Evolutionary conservation across 2,797 vertebrate genomes (phyloP).

Genomic region (Pangasius sanitwongsei): DNA sequence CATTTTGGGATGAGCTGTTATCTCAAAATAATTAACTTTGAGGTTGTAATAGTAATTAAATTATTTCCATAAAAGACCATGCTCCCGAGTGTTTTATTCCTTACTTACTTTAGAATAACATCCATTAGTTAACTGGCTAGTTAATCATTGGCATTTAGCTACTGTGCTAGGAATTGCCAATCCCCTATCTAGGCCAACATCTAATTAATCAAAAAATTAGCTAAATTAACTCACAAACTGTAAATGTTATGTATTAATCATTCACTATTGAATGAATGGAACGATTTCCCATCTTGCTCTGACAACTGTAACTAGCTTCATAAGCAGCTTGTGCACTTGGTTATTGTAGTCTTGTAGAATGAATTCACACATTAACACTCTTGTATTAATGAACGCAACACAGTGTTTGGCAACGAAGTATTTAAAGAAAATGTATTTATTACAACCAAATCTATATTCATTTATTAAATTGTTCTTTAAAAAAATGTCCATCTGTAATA

Average conservation of each 20-base stretch:
- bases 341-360: not conserved
- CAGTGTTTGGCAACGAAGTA: not conserved
- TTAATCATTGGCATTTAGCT: not conserved
- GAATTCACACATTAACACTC: not conserved
- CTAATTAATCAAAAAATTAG: not conserved
- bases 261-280: not conserved
- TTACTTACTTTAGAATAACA: not conserved
- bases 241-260: not conserved
- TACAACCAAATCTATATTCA: not conserved
- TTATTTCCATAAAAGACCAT: not conserved
- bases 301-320: too few relatives aligned
- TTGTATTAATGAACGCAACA: not conserved
- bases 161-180: not conserved
- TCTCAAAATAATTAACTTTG: not conserved
- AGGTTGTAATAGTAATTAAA: not conserved
- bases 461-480: not conserved
- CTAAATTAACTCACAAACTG: not conserved
- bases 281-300: not conserved
- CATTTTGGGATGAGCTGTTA: not conserved
- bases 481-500: not conserved
- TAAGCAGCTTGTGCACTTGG: not conserved
- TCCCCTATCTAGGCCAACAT: not conserved
- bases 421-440: not conserved
- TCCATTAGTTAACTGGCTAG: not conserved
- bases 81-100: not conserved